Evolutionary conservation across 2,797 vertebrate species (phyloP).

Genomic region (Glossophaga mutica): DNA sequence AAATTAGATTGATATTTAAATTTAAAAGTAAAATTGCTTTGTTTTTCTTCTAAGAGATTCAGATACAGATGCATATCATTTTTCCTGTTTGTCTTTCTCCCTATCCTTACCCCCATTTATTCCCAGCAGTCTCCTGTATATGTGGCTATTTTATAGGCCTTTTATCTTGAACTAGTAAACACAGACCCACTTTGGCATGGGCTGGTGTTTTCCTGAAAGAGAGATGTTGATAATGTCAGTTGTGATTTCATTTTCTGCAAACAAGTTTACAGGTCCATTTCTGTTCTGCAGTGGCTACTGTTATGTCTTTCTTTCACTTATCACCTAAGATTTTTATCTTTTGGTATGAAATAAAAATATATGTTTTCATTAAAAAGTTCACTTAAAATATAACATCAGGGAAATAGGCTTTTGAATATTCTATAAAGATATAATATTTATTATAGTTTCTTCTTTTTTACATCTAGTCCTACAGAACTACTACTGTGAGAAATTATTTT

Average conservation of each 20-base stretch:
- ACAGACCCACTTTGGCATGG: constrained; percentile 63
- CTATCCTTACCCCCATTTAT: background rate
- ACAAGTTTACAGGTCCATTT: constrained; percentile 61
- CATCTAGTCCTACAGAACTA: background rate
- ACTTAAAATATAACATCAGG: constrained; percentile 38
- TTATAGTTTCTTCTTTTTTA: background rate
- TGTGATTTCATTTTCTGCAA: constrained; percentile 65
- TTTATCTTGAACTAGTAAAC: constrained; percentile 45
- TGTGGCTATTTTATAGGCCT: background rate
- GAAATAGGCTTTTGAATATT: constrained; percentile 36
- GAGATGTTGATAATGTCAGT: constrained; percentile 68
- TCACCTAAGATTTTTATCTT: constrained; percentile 48
- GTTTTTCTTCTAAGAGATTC: background rate
- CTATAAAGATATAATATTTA: background rate
- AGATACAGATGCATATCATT: background rate
- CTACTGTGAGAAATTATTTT: background rate
- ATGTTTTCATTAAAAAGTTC: background rate
- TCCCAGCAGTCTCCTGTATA: background rate
- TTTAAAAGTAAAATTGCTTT: constrained; percentile 4
- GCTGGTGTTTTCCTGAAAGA: constrained; percentile 68
- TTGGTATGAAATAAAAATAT: background rate
- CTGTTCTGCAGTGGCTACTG: background rate
- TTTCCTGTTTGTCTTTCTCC: background rate
- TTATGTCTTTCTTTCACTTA: background rate
- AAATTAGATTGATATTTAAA: constrained; percentile 32